Evolutionary conservation across 2,888 invertebrate genomes (phyloP).

Genomic region (Nomada fabriciana): DNA sequence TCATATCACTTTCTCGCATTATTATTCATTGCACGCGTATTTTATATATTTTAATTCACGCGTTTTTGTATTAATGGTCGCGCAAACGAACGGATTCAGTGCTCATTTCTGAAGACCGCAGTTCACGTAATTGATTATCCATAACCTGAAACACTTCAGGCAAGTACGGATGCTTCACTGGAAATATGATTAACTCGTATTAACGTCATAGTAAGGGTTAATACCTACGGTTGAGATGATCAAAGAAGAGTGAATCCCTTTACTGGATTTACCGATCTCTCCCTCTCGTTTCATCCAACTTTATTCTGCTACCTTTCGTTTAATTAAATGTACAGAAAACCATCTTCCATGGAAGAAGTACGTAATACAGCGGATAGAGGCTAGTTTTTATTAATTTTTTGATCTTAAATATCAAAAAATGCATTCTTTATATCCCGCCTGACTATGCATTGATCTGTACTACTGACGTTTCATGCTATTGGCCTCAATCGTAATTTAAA

Average conservation of each 20-base stretch:
- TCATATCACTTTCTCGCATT: too few species aligned
- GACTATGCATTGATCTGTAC: not conserved
- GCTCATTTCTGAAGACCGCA: slow-evolving; percentile 39
- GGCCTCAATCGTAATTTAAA: too few species aligned
- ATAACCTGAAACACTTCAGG: slow-evolving; percentile 36
- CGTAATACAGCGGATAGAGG: too few species aligned
- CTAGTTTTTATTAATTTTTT: not conserved
- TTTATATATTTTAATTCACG: too few species aligned
- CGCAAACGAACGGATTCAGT: slow-evolving; percentile 32
- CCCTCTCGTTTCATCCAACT: not conserved
- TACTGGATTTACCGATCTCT: slow-evolving; percentile 20
- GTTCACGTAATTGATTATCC: slow-evolving; percentile 48
- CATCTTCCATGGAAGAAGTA: not conserved
- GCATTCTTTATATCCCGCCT: not conserved
- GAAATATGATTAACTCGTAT: slow-evolving; percentile 56
- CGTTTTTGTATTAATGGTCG: not conserved
- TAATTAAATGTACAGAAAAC: slow-evolving; percentile 24
- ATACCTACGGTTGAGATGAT: slow-evolving; percentile 20
- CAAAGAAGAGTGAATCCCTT: slow-evolving; percentile 16
- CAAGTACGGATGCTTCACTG: slow-evolving; percentile 28
- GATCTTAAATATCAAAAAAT: too few species aligned
- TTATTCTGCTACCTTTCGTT: slow-evolving; percentile 8
- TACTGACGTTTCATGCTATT: too few species aligned
- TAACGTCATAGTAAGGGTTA: slow-evolving; percentile 46
- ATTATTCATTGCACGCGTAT: too few species aligned